Base-by-base conservation (phyloP, 2,797 vertebrate genomes). In the Melanotaenia maccullochi region DNA sequence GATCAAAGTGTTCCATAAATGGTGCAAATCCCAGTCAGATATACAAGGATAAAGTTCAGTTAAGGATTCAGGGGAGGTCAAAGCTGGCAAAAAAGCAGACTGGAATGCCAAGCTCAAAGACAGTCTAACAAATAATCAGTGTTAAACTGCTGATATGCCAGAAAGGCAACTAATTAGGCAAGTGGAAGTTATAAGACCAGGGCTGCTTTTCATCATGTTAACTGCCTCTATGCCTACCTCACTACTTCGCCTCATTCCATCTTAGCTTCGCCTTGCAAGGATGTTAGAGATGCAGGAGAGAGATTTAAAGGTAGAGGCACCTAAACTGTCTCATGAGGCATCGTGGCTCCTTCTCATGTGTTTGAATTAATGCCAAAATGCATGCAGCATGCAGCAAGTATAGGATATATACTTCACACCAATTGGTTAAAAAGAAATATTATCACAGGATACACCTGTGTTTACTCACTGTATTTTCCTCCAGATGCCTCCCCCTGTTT, bases 1-100 rank as follows among this genome's bases (percentile, higher is more conserved):
- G 57, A 56, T 75, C 57, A 68, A 63, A 75, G 59, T 18, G 24
- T 58, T 75, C 56, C 73, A 42, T 25, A 16, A 28, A 52, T 24
- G 20, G 40, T 58, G 57, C 59, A 68, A 68, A 68, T 63, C 54
- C 16, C 58, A 62, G 52, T 14, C 56, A 66, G 56, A 47, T 28
- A 60, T 47, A 66, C 59, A 59, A 52, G 54, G 52, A 40, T 22
- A 18, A 42, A 51, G 55, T 69, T 68, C 62, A 64, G 73, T 36
- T 18, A 7, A 13, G 38, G 63, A 66, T 71, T 56, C 20, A 25
- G 57, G 40, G 4, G 3, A 32, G 54, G 33, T 64, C 28, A 58
- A 51, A 65, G 56, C 67, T 70, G 67, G 54, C 25, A 33, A 40
- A 3, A 9, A 55, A 25, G 16, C 18, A 30, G 20, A 16, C 32